Evolutionary conservation across 2,113 vertebrate species (phyloP).

Genomic region (Dasyornis broadbenti): DNA sequence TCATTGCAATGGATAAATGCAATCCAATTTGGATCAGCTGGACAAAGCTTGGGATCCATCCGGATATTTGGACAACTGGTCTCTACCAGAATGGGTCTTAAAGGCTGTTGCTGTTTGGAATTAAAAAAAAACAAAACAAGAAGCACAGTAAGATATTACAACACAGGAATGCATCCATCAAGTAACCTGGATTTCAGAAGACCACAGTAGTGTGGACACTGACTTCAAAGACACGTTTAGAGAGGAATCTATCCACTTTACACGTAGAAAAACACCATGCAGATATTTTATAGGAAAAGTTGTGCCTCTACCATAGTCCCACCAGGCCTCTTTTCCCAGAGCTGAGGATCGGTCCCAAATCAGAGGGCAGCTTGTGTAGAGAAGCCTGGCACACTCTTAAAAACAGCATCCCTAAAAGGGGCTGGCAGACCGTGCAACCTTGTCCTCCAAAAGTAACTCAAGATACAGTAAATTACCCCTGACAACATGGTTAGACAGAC

Average conservation of each 20-base stretch:
- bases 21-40: slow-evolving; percentile 80
- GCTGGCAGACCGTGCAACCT: neutral
- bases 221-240: neutral
- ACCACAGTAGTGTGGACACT: neutral
- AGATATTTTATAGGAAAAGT: neutral
- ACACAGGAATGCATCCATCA: neutral
- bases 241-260: neutral
- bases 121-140: neutral
- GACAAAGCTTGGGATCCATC: slow-evolving; percentile 83
- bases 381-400: neutral
- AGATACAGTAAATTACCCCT: neutral
- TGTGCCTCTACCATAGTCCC: neutral
- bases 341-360: neutral
- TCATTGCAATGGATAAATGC: slow-evolving; percentile 82
- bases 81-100: slow-evolving; percentile 75
- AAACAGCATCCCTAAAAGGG: neutral
- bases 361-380: neutral
- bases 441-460: neutral
- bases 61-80: slow-evolving; percentile 82
- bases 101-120: slow-evolving; percentile 73
- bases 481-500: neutral
- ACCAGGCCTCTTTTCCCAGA: neutral
- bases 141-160: neutral
- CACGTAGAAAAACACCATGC: neutral
- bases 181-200: neutral